These are phyloP conservation scores for Strongylocentrotus purpuratus DNA, from an alignment of 35 echinoderm and acorn worm species.

Conservation along the genomic window DNA sequence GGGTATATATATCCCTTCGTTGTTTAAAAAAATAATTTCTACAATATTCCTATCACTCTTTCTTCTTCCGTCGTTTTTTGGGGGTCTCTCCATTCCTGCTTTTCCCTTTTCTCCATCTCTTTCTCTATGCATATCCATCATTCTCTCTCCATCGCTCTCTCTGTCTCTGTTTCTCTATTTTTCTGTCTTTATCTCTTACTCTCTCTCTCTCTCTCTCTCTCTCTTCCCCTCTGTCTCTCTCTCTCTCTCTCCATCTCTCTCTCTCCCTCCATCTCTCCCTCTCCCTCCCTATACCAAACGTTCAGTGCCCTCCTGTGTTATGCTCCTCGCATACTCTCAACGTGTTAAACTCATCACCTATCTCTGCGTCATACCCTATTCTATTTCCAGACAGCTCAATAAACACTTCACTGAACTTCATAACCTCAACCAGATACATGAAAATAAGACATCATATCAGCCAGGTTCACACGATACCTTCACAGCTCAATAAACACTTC, in stretches of 20 bases:
- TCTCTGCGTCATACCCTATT: neutral
- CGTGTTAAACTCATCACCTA: neutral
- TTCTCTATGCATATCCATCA: neutral
- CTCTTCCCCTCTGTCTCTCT: neutral
- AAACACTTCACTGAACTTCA: neutral
- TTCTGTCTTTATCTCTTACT: neutral
- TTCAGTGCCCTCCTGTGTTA: neutral
- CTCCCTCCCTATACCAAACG: neutral
- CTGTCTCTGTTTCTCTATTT: neutral
- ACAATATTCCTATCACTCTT: neutral
- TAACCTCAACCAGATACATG: neutral
- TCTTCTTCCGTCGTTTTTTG: neutral
- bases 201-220: neutral
- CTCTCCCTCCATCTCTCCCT: neutral
- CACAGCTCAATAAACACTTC: no score
- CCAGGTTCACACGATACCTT: no score
- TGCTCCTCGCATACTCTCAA: neutral
- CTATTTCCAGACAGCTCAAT: conserved; percentile 1
- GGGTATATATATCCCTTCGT: no score
- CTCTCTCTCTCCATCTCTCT: neutral
- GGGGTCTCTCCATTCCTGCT: neutral
- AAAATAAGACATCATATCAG: neutral
- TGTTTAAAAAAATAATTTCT: no score
- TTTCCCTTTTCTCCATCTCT: neutral
- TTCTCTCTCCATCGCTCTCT: neutral